A percentile compares a stretch with the other conserved stretches of the same genome.
phyloP scores from a whole-genome alignment of 2,113 vertebrate genomes.

The Microcebus griseorufus region DNA sequence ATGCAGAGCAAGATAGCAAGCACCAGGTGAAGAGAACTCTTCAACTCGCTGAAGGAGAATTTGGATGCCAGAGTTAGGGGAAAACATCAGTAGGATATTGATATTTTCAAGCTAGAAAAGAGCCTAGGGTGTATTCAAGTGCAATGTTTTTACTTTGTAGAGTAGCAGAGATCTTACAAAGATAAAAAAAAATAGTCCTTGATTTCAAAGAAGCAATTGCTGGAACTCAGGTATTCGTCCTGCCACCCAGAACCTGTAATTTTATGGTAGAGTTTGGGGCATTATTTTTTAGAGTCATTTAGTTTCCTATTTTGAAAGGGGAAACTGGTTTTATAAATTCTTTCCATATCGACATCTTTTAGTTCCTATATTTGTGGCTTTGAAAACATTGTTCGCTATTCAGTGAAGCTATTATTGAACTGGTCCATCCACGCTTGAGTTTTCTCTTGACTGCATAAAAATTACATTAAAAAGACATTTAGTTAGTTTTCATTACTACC shows the following conservation, averaged over 20 bases:
- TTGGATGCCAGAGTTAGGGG: background rate
- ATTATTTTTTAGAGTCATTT: background rate
- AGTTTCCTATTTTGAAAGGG: background rate
- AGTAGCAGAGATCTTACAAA: background rate
- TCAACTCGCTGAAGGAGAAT: background rate
- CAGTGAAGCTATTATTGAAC: background rate
- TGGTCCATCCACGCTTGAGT: background rate
- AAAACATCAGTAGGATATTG: background rate
- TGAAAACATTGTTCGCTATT: background rate
- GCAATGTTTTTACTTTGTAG: background rate
- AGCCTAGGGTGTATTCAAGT: background rate
- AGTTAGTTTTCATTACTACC: background rate
- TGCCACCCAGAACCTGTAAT: background rate
- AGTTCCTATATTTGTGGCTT: background rate
- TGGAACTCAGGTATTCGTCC: background rate
- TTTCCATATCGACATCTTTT: background rate
- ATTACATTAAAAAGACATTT: background rate
- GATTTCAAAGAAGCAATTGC: constrained; percentile 3
- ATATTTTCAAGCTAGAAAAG: background rate
- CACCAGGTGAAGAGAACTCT: background rate
- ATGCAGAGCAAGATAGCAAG: background rate
- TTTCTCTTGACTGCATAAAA: background rate
- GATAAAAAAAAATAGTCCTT: background rate
- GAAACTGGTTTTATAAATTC: background rate
- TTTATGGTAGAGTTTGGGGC: background rate